Percentiles rank a stretch among this genome's conserved stretches.
These are phyloP conservation scores for Astreopora myriophthalma DNA, from an alignment of 64 coral and sea anemone genomes.

Conservation along the genomic window DNA sequence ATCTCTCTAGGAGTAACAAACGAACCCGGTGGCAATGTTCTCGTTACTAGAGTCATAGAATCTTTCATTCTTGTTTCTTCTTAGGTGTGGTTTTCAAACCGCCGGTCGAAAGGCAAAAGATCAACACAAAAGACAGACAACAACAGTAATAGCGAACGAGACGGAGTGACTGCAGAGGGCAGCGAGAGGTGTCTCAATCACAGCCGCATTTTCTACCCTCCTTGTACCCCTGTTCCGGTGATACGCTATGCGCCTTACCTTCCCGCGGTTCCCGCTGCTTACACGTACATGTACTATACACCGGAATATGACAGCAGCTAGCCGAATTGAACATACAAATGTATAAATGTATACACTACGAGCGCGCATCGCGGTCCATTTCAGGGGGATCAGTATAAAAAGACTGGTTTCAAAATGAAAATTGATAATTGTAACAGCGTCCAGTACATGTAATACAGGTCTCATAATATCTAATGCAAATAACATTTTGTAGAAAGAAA, in stretches of 20 bases:
- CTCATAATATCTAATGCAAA: too few species aligned
- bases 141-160: background rate
- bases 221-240: conserved; percentile 26
- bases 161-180: background rate
- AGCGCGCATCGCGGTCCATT: background rate
- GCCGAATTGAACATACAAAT: background rate
- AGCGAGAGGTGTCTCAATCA: background rate
- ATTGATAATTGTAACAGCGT: too few species aligned
- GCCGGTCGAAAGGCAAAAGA: conserved; percentile 73
- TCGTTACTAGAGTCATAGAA: background rate
- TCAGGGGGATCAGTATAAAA: too few species aligned
- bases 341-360: background rate
- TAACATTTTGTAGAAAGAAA: background rate
- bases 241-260: conserved; percentile 29
- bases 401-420: too few species aligned
- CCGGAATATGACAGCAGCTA: conserved; percentile 37
- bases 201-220: conserved; percentile 33
- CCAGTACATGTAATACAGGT: too few species aligned
- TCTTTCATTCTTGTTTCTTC: background rate
- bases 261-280: background rate
- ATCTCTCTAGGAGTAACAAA: background rate
- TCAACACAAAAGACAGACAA: conserved; percentile 1
- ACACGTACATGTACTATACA: conserved; percentile 11
- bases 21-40: too few species aligned
- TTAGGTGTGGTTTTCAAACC: conserved; percentile 76